Evolutionary conservation across 2,797 vertebrate species (phyloP), one percentile per base, ranked within the genome.

Genomic region (Pampus argenteus): DNA sequence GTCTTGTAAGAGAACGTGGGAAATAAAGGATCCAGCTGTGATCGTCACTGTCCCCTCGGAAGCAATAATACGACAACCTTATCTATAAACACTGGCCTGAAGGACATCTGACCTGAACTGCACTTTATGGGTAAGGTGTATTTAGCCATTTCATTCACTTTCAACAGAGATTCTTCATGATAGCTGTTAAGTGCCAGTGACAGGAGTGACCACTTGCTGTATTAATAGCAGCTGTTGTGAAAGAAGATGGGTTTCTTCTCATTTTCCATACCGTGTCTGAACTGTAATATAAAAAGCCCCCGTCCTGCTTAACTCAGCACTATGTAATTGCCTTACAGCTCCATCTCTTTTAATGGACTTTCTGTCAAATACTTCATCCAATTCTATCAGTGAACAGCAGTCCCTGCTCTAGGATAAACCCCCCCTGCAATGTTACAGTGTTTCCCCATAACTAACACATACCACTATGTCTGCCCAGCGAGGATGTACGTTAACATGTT

Each of bases 321-420:
- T 93, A 79, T 84, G 89, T 94, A 93, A 94, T 94, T 93, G 91
- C 90, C 81, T 91, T 84, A 79, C 80, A 90, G 87, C 90, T 92
- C 86, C 88, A 89, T 93, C 91, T 93, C 81, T 86, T 93, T 93
- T 93, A 93, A 92, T 94, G 91, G 90, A 89, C 88, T 88, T 90
- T 90, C 90, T 93, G 92, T 93, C 91, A 91, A 92, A 93, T 91
- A 87, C 91, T 90, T 92, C 91, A 93, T 93, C 88, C 90, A 86
- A 84, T 90, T 91, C 91, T 91, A 91, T 92, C 90, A 85, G 88
- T 64, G 87, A 89, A 91, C 86, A 88, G 90, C 83, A 78, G 89
- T 78, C 49, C 76, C 55, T 79, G 78, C 86, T 89, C 90, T 93
- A 89, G 92, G 91, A 91, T 91, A 91, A 89, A 85, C 83, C 81